Conservation (phyloP, 2,888 invertebrate species). For the Caenorhabditis zanzibari region DNA sequence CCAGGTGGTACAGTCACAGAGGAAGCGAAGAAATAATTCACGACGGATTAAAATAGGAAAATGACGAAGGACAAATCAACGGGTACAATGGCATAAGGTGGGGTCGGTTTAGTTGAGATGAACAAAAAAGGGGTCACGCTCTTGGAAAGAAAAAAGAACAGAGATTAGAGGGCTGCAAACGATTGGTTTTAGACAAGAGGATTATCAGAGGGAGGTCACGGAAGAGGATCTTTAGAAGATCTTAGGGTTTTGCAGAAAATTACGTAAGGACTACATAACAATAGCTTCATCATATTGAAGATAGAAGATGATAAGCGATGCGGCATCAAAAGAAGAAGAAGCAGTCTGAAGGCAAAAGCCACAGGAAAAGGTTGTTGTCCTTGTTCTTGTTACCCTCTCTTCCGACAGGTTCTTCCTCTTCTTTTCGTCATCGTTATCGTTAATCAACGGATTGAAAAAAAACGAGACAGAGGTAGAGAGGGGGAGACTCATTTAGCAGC, state of each 20-base stretch:
- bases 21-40: slow-evolving; percentile 24
- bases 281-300: neutral
- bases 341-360: slow-evolving; percentile 6
- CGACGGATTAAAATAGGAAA: slow-evolving; percentile 38
- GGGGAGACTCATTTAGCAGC: slow-evolving; percentile 16
- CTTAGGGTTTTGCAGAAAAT: slow-evolving; percentile 6
- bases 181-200: slow-evolving; percentile 31
- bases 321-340: neutral
- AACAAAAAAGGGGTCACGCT: slow-evolving; percentile 35
- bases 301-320: slow-evolving; percentile 48
- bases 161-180: slow-evolving; percentile 37
- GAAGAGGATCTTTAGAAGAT: neutral
- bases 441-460: slow-evolving; percentile 47
- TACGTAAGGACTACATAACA: slow-evolving; percentile 22
- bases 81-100: slow-evolving; percentile 45
- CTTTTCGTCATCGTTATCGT: slow-evolving; percentile 51
- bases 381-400: slow-evolving; percentile 39
- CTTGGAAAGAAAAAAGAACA: slow-evolving; percentile 25
- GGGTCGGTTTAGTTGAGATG: slow-evolving; percentile 11
- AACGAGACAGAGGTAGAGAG: slow-evolving; percentile 12
- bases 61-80: slow-evolving; percentile 51
- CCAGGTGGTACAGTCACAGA: slow-evolving; percentile 29
- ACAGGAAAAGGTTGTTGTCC: slow-evolving; percentile 49
- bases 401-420: slow-evolving; percentile 48
- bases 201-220: slow-evolving; percentile 22